Evolutionary conservation across 2,888 invertebrate genomes (phyloP).

Genomic region (Crocallis elinguaria): DNA sequence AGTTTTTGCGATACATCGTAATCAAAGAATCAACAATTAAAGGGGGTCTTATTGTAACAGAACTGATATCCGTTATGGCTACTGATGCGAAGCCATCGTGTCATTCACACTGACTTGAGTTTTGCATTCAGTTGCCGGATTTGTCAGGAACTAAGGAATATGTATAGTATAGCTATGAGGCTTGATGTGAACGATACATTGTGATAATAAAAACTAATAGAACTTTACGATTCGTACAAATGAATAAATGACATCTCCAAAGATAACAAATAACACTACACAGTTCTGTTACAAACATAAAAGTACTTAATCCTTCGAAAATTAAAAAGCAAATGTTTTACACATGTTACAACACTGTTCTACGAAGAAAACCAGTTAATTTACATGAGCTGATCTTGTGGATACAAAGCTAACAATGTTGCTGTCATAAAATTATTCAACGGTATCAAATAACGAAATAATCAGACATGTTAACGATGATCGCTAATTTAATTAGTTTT

Average conservation of each 20-base stretch:
- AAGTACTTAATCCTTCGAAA: not conserved
- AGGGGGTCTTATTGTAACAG: conserved; percentile 15
- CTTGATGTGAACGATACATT: too few relatives aligned
- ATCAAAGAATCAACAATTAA: conserved; percentile 7
- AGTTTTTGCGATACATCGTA: conserved; percentile 7
- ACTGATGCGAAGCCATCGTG: conserved; percentile 32
- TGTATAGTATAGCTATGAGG: too few relatives aligned
- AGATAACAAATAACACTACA: too few relatives aligned
- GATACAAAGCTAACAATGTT: conserved; percentile 29
- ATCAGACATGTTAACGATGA: conserved; percentile 24
- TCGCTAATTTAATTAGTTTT: conserved; percentile 23
- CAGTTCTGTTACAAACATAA: too few relatives aligned
- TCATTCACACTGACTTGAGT: conserved; percentile 30
- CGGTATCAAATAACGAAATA: conserved; percentile 33
- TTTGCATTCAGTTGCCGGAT: not conserved
- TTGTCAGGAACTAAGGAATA: too few relatives aligned
- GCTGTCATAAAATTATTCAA: conserved; percentile 25
- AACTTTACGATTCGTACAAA: too few relatives aligned
- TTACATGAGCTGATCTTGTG: conserved; percentile 31
- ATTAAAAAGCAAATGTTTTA: conserved; percentile 2
- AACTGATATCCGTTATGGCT: conserved; percentile 30
- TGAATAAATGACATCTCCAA: too few relatives aligned
- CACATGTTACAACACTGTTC: conserved; percentile 12
- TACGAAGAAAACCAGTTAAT: conserved; percentile 32
- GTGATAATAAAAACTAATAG: too few relatives aligned